A percentile compares a stretch with the other conserved stretches of the same genome.
These are phyloP conservation scores for Alcedo quadribrachys DNA, from an alignment of 2,797 vertebrate genomes.

Conservation along the genomic window DNA sequence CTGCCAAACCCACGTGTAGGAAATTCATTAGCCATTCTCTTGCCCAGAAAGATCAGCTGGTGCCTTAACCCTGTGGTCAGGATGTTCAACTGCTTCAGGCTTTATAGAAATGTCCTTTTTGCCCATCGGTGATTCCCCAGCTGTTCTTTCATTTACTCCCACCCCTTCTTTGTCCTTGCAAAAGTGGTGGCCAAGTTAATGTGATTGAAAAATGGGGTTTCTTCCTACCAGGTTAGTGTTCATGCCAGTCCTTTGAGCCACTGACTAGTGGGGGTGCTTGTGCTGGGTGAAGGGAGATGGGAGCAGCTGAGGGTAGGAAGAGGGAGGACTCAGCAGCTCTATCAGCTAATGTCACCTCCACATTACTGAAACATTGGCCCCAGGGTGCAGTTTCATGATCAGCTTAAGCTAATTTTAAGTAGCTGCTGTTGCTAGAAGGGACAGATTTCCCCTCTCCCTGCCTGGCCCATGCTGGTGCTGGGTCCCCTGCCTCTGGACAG, in stretches of 20 bases:
- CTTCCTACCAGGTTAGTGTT: background rate
- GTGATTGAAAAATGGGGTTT: background rate
- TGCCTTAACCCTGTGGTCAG: background rate
- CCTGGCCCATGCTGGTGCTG: background rate
- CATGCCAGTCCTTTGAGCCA: background rate
- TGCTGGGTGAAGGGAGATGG: rapidly evolving
- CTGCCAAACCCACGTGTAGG: background rate
- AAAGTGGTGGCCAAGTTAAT: background rate
- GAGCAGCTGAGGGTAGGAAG: background rate
- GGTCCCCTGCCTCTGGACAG: rapidly evolving
- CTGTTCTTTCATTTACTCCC: background rate
- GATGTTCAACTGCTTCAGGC: rapidly evolving
- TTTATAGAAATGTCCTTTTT: background rate
- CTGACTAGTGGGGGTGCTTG: background rate
- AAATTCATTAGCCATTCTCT: background rate
- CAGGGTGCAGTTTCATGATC: background rate
- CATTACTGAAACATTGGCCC: background rate
- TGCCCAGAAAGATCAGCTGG: background rate
- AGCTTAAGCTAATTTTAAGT: background rate
- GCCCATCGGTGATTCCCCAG: rapidly evolving
- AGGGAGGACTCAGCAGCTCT: background rate
- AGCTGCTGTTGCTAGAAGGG: conserved; percentile 6
- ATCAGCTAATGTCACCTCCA: background rate
- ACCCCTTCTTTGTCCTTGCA: background rate
- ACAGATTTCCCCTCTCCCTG: background rate